phyloP scores from a whole-genome alignment of 2,113 vertebrate species.

The Columbina picui region DNA sequence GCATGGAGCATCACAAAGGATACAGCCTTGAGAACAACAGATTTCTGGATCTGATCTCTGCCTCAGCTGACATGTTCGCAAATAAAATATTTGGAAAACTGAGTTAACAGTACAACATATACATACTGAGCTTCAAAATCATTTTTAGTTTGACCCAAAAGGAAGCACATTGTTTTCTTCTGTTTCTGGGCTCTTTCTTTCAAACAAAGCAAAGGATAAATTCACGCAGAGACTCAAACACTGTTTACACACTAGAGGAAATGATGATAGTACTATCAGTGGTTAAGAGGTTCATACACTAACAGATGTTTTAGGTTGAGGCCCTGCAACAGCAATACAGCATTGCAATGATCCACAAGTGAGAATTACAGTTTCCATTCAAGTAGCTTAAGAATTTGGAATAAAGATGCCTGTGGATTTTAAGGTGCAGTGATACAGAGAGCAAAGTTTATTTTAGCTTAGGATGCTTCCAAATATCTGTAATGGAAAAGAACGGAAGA shows the following conservation, averaged over 20 bases:
- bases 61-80: background rate
- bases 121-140: background rate
- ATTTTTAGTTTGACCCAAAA: background rate
- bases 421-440: background rate
- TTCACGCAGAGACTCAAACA: background rate
- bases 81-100: background rate
- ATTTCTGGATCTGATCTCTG: background rate
- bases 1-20: background rate
- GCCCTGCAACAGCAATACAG: background rate
- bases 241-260: background rate
- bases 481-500: background rate
- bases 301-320: background rate
- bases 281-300: background rate
- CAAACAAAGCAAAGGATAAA: background rate
- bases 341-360: background rate
- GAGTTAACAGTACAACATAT: background rate
- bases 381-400: background rate
- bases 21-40: background rate
- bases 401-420: background rate
- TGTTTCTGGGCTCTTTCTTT: background rate
- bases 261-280: background rate
- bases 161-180: background rate
- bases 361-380: background rate
- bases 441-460: background rate
- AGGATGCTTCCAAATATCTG: background rate